A percentile compares a stretch with the other conserved stretches of the same genome.
Evolutionary conservation across 2,888 invertebrate species (phyloP).

Genomic region (Drosophila imparisetae): DNA sequence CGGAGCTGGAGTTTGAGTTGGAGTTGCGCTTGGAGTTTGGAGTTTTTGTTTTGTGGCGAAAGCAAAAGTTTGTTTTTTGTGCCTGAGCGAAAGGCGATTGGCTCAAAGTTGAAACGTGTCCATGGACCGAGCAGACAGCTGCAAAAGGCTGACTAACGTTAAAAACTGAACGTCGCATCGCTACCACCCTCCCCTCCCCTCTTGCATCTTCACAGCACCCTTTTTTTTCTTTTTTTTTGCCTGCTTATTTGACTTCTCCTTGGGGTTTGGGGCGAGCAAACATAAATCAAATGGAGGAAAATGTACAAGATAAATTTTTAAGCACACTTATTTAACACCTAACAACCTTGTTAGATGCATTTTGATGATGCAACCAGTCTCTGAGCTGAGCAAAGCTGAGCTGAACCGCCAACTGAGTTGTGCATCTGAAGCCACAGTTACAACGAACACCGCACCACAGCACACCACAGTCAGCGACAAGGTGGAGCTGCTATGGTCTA

Average conservation of each 20-base stretch:
- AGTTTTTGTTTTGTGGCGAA: slow-evolving; percentile 59
- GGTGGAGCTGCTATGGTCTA: slow-evolving; percentile 42
- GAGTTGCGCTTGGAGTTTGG: slow-evolving; percentile 9
- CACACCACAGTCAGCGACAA: slow-evolving; percentile 51
- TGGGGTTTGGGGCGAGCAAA: slow-evolving; percentile 49
- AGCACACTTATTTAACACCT: slow-evolving; percentile 82
- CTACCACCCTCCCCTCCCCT: background rate
- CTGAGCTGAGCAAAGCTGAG: slow-evolving; percentile 14
- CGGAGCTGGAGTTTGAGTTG: slow-evolving; percentile 3
- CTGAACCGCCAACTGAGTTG: slow-evolving; percentile 1
- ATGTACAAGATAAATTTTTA: slow-evolving; percentile 83
- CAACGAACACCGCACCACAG: slow-evolving; percentile 11
- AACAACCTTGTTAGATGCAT: slow-evolving; percentile 81
- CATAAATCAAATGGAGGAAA: slow-evolving; percentile 81
- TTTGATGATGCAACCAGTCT: slow-evolving; percentile 73
- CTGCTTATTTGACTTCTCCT: slow-evolving; percentile 54
- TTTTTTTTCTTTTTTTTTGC: background rate
- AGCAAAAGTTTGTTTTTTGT: slow-evolving; percentile 65
- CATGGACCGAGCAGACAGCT: slow-evolving; percentile 51
- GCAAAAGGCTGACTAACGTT: slow-evolving; percentile 40
- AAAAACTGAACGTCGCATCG: slow-evolving; percentile 10
- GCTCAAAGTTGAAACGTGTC: slow-evolving; percentile 58
- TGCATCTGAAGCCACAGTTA: slow-evolving; percentile 22
- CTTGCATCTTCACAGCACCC: background rate
- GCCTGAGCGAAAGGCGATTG: slow-evolving; percentile 65